phyloP scores from a whole-genome alignment of 2,113 vertebrate species.

The Takifugu bimaculatus region DNA sequence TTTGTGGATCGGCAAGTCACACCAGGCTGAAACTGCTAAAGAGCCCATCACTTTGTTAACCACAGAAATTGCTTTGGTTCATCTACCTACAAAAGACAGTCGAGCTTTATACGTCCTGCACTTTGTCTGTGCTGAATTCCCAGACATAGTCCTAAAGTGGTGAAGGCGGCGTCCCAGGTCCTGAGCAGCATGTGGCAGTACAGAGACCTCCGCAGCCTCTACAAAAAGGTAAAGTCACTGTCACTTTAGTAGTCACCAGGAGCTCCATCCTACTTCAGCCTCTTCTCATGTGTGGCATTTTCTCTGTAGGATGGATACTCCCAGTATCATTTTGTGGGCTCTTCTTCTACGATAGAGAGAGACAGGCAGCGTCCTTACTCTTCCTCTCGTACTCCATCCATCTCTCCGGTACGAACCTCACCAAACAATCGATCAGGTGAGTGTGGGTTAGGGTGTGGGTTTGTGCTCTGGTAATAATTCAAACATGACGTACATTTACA shows the following conservation, averaged over 20 bases:
- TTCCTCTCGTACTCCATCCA: constrained; percentile 95
- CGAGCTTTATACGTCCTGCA: constrained; percentile 50
- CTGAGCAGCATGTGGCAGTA: constrained; percentile 99
- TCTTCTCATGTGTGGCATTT: background rate
- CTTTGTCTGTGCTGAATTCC: constrained; percentile 61
- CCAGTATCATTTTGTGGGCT: constrained; percentile 97
- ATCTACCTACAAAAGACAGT: background rate
- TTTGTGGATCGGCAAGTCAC: too few relatives aligned
- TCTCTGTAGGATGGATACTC: constrained; percentile 91
- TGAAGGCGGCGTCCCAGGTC: constrained; percentile 98
- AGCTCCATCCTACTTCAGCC: background rate
- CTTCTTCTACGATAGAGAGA: constrained; percentile 95
- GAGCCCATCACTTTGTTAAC: too few relatives aligned
- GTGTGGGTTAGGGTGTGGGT: constrained; percentile 2
- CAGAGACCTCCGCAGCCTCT: constrained; percentile 97
- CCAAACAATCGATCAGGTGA: constrained; percentile 98
- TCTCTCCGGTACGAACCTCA: constrained; percentile 94
- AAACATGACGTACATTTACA: too few relatives aligned
- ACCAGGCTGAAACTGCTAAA: too few relatives aligned
- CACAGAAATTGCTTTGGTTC: too few relatives aligned
- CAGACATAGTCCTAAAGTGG: constrained; percentile 98
- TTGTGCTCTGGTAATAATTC: too few relatives aligned
- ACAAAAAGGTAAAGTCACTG: constrained; percentile 89
- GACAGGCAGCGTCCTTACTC: constrained; percentile 97
- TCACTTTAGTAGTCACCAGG: background rate